Evolutionary conservation across 2,888 invertebrate genomes (phyloP).

Genomic region (Salpingus planirostris): DNA sequence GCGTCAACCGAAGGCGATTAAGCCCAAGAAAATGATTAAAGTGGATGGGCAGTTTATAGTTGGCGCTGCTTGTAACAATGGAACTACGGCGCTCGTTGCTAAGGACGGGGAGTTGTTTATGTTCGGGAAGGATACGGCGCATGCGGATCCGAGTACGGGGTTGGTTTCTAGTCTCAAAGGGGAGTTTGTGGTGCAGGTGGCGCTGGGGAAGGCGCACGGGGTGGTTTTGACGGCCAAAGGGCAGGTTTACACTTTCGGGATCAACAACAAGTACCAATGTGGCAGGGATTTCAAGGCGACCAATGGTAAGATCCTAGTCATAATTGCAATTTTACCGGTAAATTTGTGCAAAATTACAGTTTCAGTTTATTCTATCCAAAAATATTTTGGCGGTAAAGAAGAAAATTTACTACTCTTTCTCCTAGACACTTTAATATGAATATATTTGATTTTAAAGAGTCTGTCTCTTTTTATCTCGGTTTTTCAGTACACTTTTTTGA

Average conservation of each 20-base stretch:
- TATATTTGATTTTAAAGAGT: too few species aligned
- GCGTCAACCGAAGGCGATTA: constrained; percentile 80
- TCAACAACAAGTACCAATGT: constrained; percentile 97
- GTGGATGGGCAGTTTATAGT: constrained; percentile 78
- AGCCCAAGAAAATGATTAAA: constrained; percentile 87
- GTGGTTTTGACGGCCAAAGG: constrained; percentile 82
- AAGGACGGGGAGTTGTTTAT: constrained; percentile 83
- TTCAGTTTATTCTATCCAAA: neutral
- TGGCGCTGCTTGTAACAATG: constrained; percentile 87
- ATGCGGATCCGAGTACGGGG: constrained; percentile 65
- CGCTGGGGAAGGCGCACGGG: constrained; percentile 94
- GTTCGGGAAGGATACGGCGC: constrained; percentile 89
- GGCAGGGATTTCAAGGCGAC: constrained; percentile 70
- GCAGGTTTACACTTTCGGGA: constrained; percentile 88
- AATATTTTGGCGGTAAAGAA: constrained; percentile 46
- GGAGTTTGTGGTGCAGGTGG: constrained; percentile 52
- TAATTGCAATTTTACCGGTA: constrained; percentile 1
- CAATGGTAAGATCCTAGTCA: constrained; percentile 41
- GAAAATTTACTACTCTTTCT: too few species aligned
- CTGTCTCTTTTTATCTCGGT: too few species aligned
- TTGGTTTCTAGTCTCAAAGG: constrained; percentile 31
- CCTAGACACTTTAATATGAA: too few species aligned
- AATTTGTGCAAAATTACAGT: neutral
- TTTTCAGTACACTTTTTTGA: too few species aligned
- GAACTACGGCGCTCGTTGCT: constrained; percentile 87